These are phyloP conservation scores for Parus major DNA, from an alignment of 2,113 vertebrate species.

Conservation along the genomic window DNA sequence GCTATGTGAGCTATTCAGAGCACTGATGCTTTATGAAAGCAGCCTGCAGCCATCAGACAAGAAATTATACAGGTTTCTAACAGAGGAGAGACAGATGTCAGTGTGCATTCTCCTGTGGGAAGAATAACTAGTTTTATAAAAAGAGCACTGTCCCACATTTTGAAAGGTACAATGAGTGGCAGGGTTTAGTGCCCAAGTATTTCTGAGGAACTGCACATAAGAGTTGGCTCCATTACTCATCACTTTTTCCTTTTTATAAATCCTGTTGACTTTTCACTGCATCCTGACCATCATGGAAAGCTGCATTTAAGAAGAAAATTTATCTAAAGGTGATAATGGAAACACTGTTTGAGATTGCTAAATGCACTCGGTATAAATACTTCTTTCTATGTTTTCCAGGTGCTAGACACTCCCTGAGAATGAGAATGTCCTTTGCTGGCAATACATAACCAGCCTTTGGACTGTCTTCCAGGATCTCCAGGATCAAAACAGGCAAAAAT, in stretches of 20 bases:
- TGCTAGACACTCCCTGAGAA: not conserved
- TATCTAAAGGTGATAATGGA: not conserved
- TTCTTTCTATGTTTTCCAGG: not conserved
- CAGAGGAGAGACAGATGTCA: slow-evolving; percentile 46
- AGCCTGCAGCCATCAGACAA: slow-evolving; percentile 34
- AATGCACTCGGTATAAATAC: not conserved
- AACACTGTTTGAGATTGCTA: not conserved
- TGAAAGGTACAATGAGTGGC: not conserved
- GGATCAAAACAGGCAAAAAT: not conserved
- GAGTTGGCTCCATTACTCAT: not conserved
- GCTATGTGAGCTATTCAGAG: slow-evolving; percentile 9
- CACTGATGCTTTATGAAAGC: slow-evolving; percentile 43
- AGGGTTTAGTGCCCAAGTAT: not conserved
- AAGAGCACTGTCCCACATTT: slow-evolving; percentile 1
- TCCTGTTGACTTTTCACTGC: not conserved
- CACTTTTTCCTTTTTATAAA: not conserved
- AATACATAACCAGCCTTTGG: not conserved
- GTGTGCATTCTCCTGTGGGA: not conserved
- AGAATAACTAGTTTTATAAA: not conserved
- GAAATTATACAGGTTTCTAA: slow-evolving; percentile 26
- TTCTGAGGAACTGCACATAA: not conserved
- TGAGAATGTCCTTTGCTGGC: not conserved
- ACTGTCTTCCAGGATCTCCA: not conserved
- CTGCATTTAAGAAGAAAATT: not conserved
- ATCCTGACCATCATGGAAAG: not conserved